Conservation (phyloP, 2,888 invertebrate genomes). For the Sturmia bella region DNA sequence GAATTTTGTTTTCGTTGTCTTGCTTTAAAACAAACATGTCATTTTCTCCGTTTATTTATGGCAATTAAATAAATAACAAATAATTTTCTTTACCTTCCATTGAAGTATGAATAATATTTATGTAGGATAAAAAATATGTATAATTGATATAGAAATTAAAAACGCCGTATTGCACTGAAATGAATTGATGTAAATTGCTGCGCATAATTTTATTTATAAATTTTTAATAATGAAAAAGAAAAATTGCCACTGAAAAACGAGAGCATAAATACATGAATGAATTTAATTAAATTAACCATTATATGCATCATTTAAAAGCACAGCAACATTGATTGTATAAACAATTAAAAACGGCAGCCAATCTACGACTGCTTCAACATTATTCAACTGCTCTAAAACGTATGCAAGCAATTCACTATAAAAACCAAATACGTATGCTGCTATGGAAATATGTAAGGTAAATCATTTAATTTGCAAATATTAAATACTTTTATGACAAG, state of each 20-base stretch:
- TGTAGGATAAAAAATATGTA: background rate
- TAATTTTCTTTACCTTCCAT: conserved; percentile 11
- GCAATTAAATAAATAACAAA: conserved; percentile 10
- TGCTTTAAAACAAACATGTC: background rate
- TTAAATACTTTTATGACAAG: no score
- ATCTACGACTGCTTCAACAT: background rate
- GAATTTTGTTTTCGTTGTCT: background rate
- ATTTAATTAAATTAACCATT: conserved; percentile 61
- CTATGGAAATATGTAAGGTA: no score
- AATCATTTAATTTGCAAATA: no score
- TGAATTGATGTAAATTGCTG: conserved; percentile 18
- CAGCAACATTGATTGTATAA: conserved; percentile 59
- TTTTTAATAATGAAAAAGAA: background rate
- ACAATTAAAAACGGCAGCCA: conserved; percentile 49
- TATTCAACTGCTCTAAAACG: no score
- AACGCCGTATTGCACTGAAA: conserved; percentile 14
- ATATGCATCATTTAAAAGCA: conserved; percentile 59
- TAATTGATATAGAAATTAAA: conserved; percentile 41
- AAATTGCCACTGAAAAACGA: conserved; percentile 5
- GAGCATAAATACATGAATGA: conserved; percentile 34
- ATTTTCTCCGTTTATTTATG: background rate
- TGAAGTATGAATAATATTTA: conserved; percentile 7
- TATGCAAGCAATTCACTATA: no score
- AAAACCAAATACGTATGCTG: no score
- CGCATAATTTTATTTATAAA: conserved; percentile 11